phyloP scores from a whole-genome alignment of 2,888 invertebrate genomes.

The Hedychridium roseum region DNA sequence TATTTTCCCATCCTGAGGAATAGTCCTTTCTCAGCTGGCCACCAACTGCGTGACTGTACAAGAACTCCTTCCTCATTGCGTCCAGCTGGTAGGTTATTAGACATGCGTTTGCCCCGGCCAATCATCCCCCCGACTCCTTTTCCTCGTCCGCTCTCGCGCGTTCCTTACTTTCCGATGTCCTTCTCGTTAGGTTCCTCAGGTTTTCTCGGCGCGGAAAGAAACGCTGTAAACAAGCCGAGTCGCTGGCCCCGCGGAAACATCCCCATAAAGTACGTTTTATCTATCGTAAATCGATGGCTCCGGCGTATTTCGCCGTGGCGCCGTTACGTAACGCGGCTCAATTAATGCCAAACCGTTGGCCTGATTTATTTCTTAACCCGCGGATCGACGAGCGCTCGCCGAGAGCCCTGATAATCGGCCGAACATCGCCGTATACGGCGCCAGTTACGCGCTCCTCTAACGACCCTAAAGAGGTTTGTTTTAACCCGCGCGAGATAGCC shows the following conservation, averaged over 20 bases:
- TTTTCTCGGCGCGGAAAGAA: slow-evolving; percentile 27
- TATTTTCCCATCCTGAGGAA: no score
- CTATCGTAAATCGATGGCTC: slow-evolving; percentile 62
- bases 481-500: no score
- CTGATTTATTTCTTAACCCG: slow-evolving; percentile 61
- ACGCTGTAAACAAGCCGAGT: slow-evolving; percentile 56
- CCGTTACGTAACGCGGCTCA: slow-evolving; percentile 61
- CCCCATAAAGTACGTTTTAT: slow-evolving; percentile 63
- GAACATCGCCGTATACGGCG: no score
- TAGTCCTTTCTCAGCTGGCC: no score
- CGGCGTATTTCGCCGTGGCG: slow-evolving; percentile 56
- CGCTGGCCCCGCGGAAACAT: slow-evolving; percentile 52
- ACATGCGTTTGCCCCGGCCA: background rate
- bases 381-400: background rate
- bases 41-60: no score
- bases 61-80: no score
- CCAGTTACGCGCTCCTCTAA: background rate
- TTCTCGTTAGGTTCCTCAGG: slow-evolving; percentile 17
- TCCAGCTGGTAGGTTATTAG: slow-evolving; percentile 1
- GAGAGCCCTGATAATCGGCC: no score
- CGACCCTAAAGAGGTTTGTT: no score
- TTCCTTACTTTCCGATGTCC: slow-evolving; percentile 11
- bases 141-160: slow-evolving; percentile 16
- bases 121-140: background rate
- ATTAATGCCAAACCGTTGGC: slow-evolving; percentile 61